These are phyloP conservation scores for Ctenopoma kingsleyae DNA, from an alignment of 2,797 vertebrate species.

Conservation along the genomic window DNA sequence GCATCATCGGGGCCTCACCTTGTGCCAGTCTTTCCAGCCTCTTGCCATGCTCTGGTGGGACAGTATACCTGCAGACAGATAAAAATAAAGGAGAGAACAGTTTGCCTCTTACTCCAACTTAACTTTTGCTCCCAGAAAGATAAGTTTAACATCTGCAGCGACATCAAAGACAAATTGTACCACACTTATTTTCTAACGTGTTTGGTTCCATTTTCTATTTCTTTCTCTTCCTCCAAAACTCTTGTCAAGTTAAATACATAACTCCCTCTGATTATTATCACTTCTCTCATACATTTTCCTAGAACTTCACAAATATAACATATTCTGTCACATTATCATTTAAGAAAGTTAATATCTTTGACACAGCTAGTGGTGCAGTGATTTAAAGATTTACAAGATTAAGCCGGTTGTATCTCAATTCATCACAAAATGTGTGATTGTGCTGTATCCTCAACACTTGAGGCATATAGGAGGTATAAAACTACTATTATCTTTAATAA, in stretches of 20 bases:
- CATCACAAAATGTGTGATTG: too few species aligned
- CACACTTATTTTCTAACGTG: neutral
- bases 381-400: neutral
- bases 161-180: neutral
- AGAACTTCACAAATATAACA: neutral
- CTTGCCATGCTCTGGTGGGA: conserved; percentile 87
- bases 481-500: too few species aligned
- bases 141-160: neutral
- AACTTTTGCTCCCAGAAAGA: neutral
- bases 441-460: too few species aligned
- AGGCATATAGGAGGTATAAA: too few species aligned
- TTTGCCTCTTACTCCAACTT: neutral
- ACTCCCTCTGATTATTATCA: neutral
- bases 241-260: neutral
- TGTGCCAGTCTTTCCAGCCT: conserved; percentile 86
- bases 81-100: neutral
- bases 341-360: neutral
- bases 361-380: neutral
- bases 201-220: neutral
- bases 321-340: neutral
- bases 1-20: conserved; percentile 68
- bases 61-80: conserved; percentile 77
- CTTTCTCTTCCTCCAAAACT: neutral
- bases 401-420: too few species aligned
- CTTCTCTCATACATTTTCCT: neutral